These are phyloP conservation scores for Seriola aureovittata DNA, from an alignment of 2,113 vertebrate genomes.

Conservation along the genomic window DNA sequence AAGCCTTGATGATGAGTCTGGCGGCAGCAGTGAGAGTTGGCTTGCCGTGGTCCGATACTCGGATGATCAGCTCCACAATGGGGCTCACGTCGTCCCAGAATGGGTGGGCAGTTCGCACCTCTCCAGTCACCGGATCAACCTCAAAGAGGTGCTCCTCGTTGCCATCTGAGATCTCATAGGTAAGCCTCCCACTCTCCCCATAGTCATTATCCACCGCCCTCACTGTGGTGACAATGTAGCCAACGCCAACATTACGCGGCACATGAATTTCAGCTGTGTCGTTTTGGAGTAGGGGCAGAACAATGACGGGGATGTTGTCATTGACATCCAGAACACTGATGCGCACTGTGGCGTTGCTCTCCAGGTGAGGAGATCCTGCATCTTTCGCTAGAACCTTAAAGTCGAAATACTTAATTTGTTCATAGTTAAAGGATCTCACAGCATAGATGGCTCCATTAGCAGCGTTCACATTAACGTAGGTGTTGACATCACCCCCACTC, in stretches of 20 bases:
- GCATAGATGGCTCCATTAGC: conserved; percentile 98
- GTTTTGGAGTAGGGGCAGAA: conserved; percentile 93
- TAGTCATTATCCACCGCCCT: conserved; percentile 96
- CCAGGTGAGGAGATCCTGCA: conserved; percentile 94
- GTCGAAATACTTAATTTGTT: conserved; percentile 98
- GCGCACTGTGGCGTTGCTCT: conserved; percentile 94
- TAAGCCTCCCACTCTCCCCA: conserved; percentile 96
- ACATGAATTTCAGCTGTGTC: conserved; percentile 98
- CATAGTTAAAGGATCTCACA: conserved; percentile 97
- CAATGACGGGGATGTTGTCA: conserved; percentile 96
- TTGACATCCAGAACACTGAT: conserved; percentile 97
- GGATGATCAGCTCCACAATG: conserved; percentile 94
- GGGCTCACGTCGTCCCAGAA: conserved; percentile 96
- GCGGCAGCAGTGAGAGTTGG: conserved; percentile 94
- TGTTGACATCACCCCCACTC: conserved; percentile 97
- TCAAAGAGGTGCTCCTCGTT: conserved; percentile 98
- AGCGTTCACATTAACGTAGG: conserved; percentile 97
- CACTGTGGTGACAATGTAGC: conserved; percentile 95
- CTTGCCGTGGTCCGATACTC: conserved; percentile 97
- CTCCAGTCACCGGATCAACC: conserved; percentile 93
- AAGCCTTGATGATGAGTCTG: conserved; percentile 94
- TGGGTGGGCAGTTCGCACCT: conserved; percentile 94
- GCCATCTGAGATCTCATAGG: conserved; percentile 96
- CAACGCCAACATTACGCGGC: conserved; percentile 95
- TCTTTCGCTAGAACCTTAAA: conserved; percentile 97